These are phyloP conservation scores for Temnothorax nylanderi DNA, from an alignment of 1,140 invertebrate species.

Conservation along the genomic window DNA sequence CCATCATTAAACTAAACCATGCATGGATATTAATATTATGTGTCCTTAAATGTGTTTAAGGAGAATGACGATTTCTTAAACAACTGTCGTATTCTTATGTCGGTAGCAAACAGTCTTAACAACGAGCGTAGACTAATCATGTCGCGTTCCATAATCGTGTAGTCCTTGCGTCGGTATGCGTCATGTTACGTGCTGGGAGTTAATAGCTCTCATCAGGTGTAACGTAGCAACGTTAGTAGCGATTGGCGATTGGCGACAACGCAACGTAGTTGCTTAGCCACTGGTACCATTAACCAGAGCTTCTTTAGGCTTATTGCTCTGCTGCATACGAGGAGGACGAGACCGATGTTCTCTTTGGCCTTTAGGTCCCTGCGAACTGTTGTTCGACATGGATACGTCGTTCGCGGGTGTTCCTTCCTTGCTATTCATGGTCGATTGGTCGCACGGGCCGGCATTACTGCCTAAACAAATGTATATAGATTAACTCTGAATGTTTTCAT, in stretches of 20 bases:
- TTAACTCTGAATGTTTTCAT: conserved; percentile 62
- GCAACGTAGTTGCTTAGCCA: conserved; percentile 80
- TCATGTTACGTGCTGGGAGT: conserved; percentile 83
- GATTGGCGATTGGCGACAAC: conserved; percentile 59
- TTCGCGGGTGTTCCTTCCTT: conserved; percentile 82
- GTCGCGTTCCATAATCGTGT: conserved; percentile 83
- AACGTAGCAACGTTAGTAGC: conserved; percentile 69
- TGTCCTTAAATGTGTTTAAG: conserved; percentile 83
- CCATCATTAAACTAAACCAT: conserved; percentile 85
- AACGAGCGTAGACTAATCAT: conserved; percentile 85
- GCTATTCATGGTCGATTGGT: conserved; percentile 80
- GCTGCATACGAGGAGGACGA: conserved; percentile 83
- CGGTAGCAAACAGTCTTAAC: conserved; percentile 85
- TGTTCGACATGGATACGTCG: conserved; percentile 79
- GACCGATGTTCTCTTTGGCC: conserved; percentile 83
- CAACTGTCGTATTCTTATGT: conserved; percentile 82
- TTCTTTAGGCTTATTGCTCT: conserved; percentile 87
- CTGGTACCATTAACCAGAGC: conserved; percentile 88
- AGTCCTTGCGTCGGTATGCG: conserved; percentile 83
- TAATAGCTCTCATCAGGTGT: conserved; percentile 79
- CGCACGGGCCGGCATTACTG: conserved; percentile 82
- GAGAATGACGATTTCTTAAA: conserved; percentile 83
- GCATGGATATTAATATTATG: conserved; percentile 85
- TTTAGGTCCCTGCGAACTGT: conserved; percentile 81
- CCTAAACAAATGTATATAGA: conserved; percentile 77